A percentile compares a stretch with the other conserved stretches of the same genome.
phyloP scores from a whole-genome alignment of 2,113 vertebrate genomes.

The Chaetura pelagica region DNA sequence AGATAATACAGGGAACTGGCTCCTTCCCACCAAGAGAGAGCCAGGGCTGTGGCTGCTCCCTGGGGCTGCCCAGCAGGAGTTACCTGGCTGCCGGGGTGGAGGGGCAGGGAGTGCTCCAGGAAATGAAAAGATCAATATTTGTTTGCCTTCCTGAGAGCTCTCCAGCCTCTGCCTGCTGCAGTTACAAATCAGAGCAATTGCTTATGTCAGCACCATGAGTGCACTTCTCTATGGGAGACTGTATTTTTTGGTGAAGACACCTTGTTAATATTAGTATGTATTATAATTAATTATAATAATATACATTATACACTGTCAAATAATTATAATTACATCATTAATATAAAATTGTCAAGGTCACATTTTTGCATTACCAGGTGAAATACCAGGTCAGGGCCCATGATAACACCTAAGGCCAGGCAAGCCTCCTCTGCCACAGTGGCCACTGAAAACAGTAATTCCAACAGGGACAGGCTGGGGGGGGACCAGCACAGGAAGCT shows the following conservation, averaged over 20 bases:
- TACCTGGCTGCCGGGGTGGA: neutral
- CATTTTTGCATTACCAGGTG: neutral
- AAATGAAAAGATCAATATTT: neutral
- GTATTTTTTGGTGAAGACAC: neutral
- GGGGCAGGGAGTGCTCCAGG: neutral
- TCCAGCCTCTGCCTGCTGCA: neutral
- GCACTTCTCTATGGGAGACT: neutral
- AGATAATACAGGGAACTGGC: neutral
- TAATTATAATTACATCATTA: no score
- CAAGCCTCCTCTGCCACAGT: neutral
- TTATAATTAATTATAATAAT: no score
- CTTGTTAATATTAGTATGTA: neutral
- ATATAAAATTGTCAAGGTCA: neutral
- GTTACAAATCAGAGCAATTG: neutral
- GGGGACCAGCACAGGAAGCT: neutral
- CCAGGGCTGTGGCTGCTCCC: neutral
- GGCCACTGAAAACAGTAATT: neutral
- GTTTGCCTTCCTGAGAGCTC: neutral
- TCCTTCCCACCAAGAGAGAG: neutral
- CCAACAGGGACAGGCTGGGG: rapidly evolving
- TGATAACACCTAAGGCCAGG: neutral
- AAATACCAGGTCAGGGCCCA: neutral
- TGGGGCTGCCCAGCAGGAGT: neutral
- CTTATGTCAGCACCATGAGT: neutral
- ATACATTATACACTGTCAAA: no score